Conservation (phyloP, 1,140 invertebrate species). For the Doryteuthis pealeii region DNA sequence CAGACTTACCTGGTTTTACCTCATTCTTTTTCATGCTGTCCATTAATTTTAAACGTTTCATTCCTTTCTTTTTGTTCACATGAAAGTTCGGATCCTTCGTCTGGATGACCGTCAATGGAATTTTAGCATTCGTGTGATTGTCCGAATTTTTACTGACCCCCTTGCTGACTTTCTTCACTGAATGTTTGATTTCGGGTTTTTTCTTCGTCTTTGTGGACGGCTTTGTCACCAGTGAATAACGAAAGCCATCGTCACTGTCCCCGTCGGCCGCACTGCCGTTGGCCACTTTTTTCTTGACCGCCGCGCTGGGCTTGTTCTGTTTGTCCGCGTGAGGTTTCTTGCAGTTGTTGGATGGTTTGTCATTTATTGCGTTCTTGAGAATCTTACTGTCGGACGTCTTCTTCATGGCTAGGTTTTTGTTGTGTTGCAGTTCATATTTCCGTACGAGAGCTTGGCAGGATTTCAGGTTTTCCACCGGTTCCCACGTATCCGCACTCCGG, state of each 20-base stretch:
- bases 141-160: neutral
- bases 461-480: slow-evolving; percentile 38
- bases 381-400: neutral
- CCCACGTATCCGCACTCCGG: slow-evolving; percentile 45
- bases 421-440: neutral
- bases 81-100: neutral
- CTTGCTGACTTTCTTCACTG: neutral
- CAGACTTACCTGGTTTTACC: neutral
- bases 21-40: neutral
- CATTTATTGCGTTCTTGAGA: neutral
- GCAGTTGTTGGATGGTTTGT: neutral
- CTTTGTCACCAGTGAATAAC: neutral
- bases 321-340: neutral
- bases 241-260: neutral
- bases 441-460: slow-evolving; percentile 31
- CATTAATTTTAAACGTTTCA: neutral
- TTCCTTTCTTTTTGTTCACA: neutral
- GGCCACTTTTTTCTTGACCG: neutral
- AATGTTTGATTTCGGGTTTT: neutral
- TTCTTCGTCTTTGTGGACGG: neutral
- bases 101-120: neutral
- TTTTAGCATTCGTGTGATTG: neutral
- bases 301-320: neutral
- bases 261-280: neutral
- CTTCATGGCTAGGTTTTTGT: neutral